These are phyloP conservation scores for Zeugodacus cucurbitae DNA, from an alignment of 1,140 invertebrate species.

Conservation along the genomic window DNA sequence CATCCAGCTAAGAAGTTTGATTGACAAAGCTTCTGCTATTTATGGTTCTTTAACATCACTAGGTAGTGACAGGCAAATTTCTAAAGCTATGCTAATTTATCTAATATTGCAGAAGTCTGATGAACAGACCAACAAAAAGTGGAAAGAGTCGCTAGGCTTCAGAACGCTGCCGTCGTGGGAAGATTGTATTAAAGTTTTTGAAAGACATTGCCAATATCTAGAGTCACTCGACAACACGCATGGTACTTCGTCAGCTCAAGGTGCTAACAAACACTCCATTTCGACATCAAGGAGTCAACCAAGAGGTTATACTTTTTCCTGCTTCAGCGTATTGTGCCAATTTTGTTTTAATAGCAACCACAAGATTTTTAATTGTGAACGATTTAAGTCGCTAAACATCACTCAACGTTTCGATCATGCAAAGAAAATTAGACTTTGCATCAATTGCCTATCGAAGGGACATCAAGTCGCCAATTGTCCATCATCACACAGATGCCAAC, in stretches of 20 bases:
- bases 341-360: background rate
- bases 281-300: background rate
- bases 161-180: background rate
- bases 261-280: too few species aligned
- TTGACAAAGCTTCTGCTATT: constrained; percentile 22
- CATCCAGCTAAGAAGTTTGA: too few species aligned
- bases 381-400: background rate
- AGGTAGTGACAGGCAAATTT: background rate
- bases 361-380: background rate
- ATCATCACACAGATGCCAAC: background rate
- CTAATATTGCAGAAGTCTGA: constrained; percentile 35
- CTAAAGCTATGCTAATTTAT: constrained; percentile 35
- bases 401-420: background rate
- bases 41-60: constrained; percentile 30
- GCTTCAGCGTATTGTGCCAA: background rate
- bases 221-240: background rate
- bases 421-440: background rate
- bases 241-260: too few species aligned
- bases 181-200: background rate
- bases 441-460: background rate
- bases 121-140: background rate
- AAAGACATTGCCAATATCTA: background rate
- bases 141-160: constrained; percentile 6
- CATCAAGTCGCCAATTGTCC: background rate
- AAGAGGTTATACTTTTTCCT: background rate